Evolutionary conservation across 1,140 invertebrate species (phyloP), one percentile per base, ranked within the genome.

Genomic region (Scaptomyza montana): DNA sequence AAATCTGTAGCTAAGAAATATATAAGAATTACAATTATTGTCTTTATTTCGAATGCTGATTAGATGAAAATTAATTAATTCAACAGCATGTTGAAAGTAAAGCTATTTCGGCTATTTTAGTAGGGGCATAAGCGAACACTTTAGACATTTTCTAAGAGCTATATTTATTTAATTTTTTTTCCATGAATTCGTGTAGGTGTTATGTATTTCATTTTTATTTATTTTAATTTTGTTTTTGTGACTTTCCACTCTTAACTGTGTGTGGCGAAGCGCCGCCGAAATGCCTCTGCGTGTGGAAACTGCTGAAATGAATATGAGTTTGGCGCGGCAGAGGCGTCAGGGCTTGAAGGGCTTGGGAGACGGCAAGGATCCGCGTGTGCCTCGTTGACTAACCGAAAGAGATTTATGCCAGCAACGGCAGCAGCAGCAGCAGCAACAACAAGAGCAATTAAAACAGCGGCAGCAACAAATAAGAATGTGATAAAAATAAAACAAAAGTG

Each of bases 401-500:
- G 70, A 64, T 72, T 64, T 61, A 61, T 71, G 74, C 51, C 72
- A 66, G 64, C 69, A 36, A 67, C 67, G 63, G 33, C 50, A 68
- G 53, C 36, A 62, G 41, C 30, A 56, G 28, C 13, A 71, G 19
- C 59, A 72, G 43, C 39, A 70, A 47, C 65, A 77, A 74, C 49
- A 69, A 71, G 19, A 78, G 79, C 77, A 79, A 84, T 84, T 84
- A 79, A 79, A 84, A 78, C 43, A 67, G 46, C 55, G 63, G 49
- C 80, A 74, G 33, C 72, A 78, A 72, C 64, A 84, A 79, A 84
- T 67, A 77, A 62, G 64, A 76, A 75, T 76, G 80, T 68, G 72
- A 66, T 77, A 84, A 79, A 82, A 84, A 84, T 79, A 81, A 71
- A 74, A 80, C 62, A 77, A 77, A 81, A 78, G 79, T 78, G 74